phyloP scores from a whole-genome alignment of 1,140 invertebrate genomes.

The Drosophila novamexicana region DNA sequence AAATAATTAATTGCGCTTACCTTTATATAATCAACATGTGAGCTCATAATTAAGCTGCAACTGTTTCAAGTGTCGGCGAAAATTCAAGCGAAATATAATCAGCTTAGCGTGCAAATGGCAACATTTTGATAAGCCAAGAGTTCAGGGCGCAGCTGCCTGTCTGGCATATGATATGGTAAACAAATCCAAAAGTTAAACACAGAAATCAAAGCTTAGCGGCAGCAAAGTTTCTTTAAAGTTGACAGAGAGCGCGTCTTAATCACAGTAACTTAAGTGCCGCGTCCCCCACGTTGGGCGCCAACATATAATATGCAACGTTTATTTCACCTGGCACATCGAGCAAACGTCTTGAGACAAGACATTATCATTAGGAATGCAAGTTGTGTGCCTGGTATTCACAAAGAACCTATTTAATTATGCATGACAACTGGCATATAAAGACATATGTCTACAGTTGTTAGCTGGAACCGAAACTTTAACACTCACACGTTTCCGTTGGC shows the following conservation, averaged over 20 bases:
- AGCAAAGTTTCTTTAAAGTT: not conserved
- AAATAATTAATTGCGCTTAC: no score
- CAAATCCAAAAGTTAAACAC: not conserved
- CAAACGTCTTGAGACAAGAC: slow-evolving; percentile 22
- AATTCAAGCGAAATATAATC: slow-evolving; percentile 27
- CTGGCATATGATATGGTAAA: no score
- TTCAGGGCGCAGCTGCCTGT: no score
- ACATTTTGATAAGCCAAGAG: slow-evolving; percentile 11
- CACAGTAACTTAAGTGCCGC: not conserved
- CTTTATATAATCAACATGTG: no score
- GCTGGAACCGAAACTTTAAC: slow-evolving; percentile 42
- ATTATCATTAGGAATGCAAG: slow-evolving; percentile 61
- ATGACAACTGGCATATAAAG: slow-evolving; percentile 77
- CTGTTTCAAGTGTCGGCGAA: not conserved
- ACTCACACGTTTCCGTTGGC: slow-evolving; percentile 26
- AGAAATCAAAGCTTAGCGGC: no score
- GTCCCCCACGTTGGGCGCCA: not conserved
- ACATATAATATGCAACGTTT: slow-evolving; percentile 1
- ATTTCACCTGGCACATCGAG: slow-evolving; percentile 15
- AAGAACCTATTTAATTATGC: slow-evolving; percentile 59
- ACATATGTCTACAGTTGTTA: slow-evolving; percentile 50
- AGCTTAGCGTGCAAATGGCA: slow-evolving; percentile 26
- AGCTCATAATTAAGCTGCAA: slow-evolving; percentile 21
- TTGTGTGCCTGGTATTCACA: slow-evolving; percentile 18
- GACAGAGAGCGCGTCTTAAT: not conserved